A percentile compares a stretch with the other conserved stretches of the same genome.
These are phyloP conservation scores for Drosophila maculinotata DNA, from an alignment of 2,888 invertebrate genomes.

Conservation along the genomic window DNA sequence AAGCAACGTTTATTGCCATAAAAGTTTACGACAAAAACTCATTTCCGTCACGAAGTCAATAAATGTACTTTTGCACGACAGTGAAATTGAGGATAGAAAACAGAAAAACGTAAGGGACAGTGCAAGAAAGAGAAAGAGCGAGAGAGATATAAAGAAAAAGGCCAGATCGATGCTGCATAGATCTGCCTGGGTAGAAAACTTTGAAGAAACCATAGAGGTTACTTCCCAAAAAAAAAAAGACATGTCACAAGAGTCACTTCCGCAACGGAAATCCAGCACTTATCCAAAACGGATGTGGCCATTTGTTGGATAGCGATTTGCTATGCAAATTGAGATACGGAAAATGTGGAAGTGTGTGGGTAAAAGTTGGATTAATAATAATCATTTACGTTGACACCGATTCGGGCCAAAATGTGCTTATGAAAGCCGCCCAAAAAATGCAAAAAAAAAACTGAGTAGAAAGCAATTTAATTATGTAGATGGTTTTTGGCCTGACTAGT, in stretches of 20 bases:
- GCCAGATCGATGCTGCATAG: slow-evolving; percentile 45
- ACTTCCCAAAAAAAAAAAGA: slow-evolving; percentile 21
- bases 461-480: slow-evolving; percentile 77
- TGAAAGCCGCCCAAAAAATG: not conserved
- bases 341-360: slow-evolving; percentile 4
- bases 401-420: slow-evolving; percentile 12
- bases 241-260: slow-evolving; percentile 49
- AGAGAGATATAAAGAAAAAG: too few species aligned
- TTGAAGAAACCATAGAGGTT: slow-evolving; percentile 4
- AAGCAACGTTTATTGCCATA: slow-evolving; percentile 76
- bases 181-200: slow-evolving; percentile 29
- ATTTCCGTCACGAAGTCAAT: slow-evolving; percentile 77
- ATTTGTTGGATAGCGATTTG: slow-evolving; percentile 57
- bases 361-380: slow-evolving; percentile 29
- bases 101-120: not conserved
- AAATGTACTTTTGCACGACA: slow-evolving; percentile 59
- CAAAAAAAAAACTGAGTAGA: slow-evolving; percentile 28
- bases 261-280: slow-evolving; percentile 70
- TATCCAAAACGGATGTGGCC: slow-evolving; percentile 63
- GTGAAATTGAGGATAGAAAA: slow-evolving; percentile 17
- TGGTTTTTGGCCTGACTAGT: slow-evolving; percentile 50
- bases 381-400: slow-evolving; percentile 64
- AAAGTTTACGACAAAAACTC: slow-evolving; percentile 81
- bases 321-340: slow-evolving; percentile 54
- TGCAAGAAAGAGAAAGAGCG: not conserved